phyloP scores from a whole-genome alignment of 2,113 vertebrate genomes.

The Catagonus wagneri region DNA sequence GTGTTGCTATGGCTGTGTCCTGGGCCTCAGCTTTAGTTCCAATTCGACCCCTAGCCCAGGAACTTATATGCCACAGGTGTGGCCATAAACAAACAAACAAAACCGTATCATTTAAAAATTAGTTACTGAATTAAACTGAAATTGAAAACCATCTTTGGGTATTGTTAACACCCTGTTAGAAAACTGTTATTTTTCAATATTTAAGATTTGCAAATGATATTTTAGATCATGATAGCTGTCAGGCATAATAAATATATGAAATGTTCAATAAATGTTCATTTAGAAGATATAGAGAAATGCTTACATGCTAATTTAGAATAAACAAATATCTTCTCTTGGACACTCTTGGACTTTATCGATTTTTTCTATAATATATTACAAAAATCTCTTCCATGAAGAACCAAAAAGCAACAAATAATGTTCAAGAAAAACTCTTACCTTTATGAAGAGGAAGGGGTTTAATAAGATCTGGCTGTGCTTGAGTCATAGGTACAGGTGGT shows the following conservation, averaged over 20 bases:
- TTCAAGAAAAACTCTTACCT: conserved; percentile 82
- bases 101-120: conserved; percentile 10
- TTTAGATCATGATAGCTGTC: conserved; percentile 2
- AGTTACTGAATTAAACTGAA: conserved; percentile 21
- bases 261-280: conserved; percentile 1
- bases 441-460: conserved; percentile 87
- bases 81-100: too few relatives aligned
- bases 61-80: too few relatives aligned
- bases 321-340: neutral
- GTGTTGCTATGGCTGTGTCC: too few relatives aligned
- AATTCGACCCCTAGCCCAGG: too few relatives aligned
- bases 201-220: conserved; percentile 31
- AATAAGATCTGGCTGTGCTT: conserved; percentile 85
- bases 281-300: conserved; percentile 46
- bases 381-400: conserved; percentile 44
- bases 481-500: conserved; percentile 82
- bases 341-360: neutral
- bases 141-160: neutral
- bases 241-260: conserved; percentile 1
- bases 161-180: conserved; percentile 2
- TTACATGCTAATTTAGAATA: conserved; percentile 20
- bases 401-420: conserved; percentile 43
- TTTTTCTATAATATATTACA: neutral
- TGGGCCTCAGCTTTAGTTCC: too few relatives aligned
- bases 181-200: conserved; percentile 29